phyloP scores from a whole-genome alignment of 1,140 invertebrate species.

The Hylaeus anthracinus region DNA sequence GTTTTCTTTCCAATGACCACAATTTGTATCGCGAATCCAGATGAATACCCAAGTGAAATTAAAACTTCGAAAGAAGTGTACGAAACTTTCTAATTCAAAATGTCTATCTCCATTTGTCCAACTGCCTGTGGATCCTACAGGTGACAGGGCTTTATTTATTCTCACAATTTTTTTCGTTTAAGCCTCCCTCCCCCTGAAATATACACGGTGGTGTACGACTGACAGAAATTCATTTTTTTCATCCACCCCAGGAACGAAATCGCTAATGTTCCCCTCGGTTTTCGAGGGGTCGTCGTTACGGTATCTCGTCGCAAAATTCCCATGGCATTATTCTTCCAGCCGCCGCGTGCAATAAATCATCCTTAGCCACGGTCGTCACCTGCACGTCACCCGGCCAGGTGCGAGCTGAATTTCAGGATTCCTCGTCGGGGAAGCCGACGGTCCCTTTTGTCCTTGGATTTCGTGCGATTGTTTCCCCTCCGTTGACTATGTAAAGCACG shows the following conservation, averaged over 20 bases:
- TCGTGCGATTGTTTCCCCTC: slow-evolving; percentile 12
- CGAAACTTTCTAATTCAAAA: too few relatives aligned
- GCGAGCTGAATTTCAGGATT: background rate
- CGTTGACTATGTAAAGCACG: background rate
- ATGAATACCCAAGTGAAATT: too few relatives aligned
- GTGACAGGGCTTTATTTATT: slow-evolving; percentile 15
- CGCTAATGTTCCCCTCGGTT: slow-evolving; percentile 7
- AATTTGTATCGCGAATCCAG: too few relatives aligned
- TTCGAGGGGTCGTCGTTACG: slow-evolving; percentile 2
- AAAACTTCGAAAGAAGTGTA: too few relatives aligned
- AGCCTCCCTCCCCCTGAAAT: background rate
- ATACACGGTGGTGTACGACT: background rate
- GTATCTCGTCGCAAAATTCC: background rate
- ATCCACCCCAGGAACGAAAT: background rate
- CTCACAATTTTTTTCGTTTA: background rate
- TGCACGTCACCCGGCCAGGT: background rate
- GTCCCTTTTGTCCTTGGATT: background rate
- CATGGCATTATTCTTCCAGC: background rate
- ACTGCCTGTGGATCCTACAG: too few relatives aligned
- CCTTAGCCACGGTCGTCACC: slow-evolving; percentile 2
- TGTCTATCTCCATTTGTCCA: too few relatives aligned
- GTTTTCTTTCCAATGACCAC: too few relatives aligned
- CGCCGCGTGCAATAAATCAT: slow-evolving; percentile 23
- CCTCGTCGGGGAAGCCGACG: background rate
- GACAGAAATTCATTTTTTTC: background rate